Evolutionary conservation across 1,140 invertebrate species (phyloP), one percentile per base, ranked within the genome.

Genomic region (Trichoplusia ni): DNA sequence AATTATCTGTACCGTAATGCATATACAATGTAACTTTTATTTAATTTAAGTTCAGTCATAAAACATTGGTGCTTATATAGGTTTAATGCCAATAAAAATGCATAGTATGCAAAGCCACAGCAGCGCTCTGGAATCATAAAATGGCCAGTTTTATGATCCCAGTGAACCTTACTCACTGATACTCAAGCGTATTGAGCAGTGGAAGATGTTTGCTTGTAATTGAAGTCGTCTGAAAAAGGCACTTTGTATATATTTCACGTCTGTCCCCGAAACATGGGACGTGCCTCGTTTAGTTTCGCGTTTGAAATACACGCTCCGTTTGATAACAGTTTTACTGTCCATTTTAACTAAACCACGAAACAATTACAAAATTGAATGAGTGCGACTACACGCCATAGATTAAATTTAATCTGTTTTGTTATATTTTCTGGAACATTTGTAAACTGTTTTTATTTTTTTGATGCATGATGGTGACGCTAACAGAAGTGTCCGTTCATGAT

Each of bases 41-140:
- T 14, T 37, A 35, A 13, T 54, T 23, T 23, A 54, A 54, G 23
- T 14, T 18, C 3, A 19, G 16, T 31, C 14, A 19, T 31, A 59
- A 56, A 59, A 59, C 14, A n/a, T 18, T 33, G 35, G 11, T 16
- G 7, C 51, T 54, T 40, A 40, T 27, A 40, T 44, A 33, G 33
- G 25, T 44, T 44, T 13, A 21, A 42, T 31, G 4, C 7, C 16
- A 44, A 38, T 59, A 44, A 59, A 58, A 44, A 44, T 59, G 54
- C 54, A 44, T 44, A 37, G 54, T 59, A 59, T 59, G 38, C 54
- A 59, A 59, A 44, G 38, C 54, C 54, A 31, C 38, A 31, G 27
- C 38, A 38, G 38, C 21, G 42, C 19, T 11, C 25, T 14, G 14
- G 40, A 27, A 18, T 31, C 37, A 59, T 59, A 59, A 59, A 59